Evolutionary conservation across 2,888 invertebrate species (phyloP), one percentile per base, ranked within the genome.

Genomic region (Mechanitis mazaeus): DNA sequence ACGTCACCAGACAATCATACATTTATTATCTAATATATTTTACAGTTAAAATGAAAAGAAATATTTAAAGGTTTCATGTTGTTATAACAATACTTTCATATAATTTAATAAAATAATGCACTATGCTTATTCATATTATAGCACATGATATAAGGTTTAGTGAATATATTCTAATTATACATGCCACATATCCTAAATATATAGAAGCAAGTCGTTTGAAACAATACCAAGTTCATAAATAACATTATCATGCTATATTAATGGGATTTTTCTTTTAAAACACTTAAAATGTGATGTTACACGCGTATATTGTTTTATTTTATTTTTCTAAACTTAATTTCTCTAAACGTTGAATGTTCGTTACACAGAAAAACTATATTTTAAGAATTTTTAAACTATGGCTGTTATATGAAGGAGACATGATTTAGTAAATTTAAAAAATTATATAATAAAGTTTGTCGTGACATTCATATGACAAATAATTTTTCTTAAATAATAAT

Each of bases 11-110:
- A 79, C 78, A 77, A 75, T 77, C 67, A 68, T 77, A 71, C 71
- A 75, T 71, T 71, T 75, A 78, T 80, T 76, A 76, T 69, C 78
- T 76, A 78, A 78, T 74, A 75, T 78, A 75, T 83, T 84, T 80
- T 85, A 84, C 83, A 84, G 69, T 71, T 77, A 54, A 56, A 47
- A 63, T 60, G 46, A 55, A 31, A 50, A 9, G 47, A n/a, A 47
- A 47, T 47, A 47, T n/a, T 6, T 47, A 20, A 47, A 20, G 12
- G 20, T 47, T 47, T 47, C 4, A 47, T n/a, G 28, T 47, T n/a
- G 47, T 20, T 20, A 4, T 50, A 50, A 50, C 50, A 3, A 31
- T 50, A 50, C 28, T 28, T 42, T 50, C 50, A 31, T 31, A 50
- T 50, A 50, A 50, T 50, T 50, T 50, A 31, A 50, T 50, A 50